Evolutionary conservation across 2,113 vertebrate genomes (phyloP).

Genomic region (Platysteira castanea): DNA sequence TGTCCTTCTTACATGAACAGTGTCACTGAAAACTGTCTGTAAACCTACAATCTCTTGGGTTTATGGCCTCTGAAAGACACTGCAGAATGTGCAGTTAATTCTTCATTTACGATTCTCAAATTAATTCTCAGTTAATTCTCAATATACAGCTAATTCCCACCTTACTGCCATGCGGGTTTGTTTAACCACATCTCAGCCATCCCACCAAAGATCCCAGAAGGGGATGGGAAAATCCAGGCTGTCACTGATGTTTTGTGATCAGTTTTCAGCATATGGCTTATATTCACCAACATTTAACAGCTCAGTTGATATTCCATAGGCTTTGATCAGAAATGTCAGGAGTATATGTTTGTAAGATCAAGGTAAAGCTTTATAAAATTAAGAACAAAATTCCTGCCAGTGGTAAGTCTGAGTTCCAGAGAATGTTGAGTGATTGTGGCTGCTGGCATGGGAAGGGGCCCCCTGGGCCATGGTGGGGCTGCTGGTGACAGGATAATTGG

Average conservation of each 20-base stretch:
- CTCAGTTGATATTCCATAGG: accelerated
- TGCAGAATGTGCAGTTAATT: neutral
- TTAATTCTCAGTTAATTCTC: neutral
- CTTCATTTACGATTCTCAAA: neutral
- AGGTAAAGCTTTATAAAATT: neutral
- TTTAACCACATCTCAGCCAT: neutral
- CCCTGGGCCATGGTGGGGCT: accelerated
- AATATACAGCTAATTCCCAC: neutral
- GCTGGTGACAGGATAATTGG: neutral
- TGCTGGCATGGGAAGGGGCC: neutral
- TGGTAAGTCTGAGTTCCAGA: neutral
- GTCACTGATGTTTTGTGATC: neutral
- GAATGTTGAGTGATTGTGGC: accelerated
- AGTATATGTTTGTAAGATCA: too few relatives aligned
- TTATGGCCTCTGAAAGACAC: neutral
- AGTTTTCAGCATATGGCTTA: neutral
- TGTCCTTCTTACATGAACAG: neutral
- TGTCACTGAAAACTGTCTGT: neutral
- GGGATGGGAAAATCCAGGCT: neutral
- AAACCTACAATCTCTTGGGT: accelerated
- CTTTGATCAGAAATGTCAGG: neutral
- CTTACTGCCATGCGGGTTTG: neutral
- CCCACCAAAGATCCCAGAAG: neutral
- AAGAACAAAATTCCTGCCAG: neutral
- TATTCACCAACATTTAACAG: neutral